phyloP scores from a whole-genome alignment of 2,113 vertebrate genomes.

The Prietella phreatophila region DNA sequence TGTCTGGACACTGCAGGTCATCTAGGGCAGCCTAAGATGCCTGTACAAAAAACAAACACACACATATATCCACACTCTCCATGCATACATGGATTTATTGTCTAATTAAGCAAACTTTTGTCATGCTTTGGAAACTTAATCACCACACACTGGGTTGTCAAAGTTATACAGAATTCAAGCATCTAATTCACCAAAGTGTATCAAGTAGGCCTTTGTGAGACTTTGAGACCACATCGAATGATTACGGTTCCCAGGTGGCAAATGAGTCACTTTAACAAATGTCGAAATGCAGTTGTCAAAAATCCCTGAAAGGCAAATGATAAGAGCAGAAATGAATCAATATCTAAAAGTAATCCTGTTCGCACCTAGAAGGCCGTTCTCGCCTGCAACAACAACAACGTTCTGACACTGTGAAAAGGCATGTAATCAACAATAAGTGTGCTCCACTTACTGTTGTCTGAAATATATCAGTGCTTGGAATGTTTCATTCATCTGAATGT shows the following conservation, averaged over 20 bases:
- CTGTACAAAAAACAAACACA: constrained; percentile 10
- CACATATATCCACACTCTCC: background rate
- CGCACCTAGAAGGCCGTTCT: constrained; percentile 41
- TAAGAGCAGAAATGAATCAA: constrained; percentile 49
- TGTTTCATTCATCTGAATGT: constrained; percentile 62
- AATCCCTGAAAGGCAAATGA: constrained; percentile 35
- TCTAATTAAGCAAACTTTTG: constrained; percentile 1
- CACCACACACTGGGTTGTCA: background rate
- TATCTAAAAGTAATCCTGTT: constrained; percentile 46
- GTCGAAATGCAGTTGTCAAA: constrained; percentile 39
- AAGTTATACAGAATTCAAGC: background rate
- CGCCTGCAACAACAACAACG: background rate
- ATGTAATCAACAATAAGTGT: constrained; percentile 52
- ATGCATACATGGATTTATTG: background rate
- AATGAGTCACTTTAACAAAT: constrained; percentile 46
- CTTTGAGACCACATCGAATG: background rate
- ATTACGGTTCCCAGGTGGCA: constrained; percentile 19
- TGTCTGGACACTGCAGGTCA: constrained; percentile 47
- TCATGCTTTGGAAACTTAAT: background rate
- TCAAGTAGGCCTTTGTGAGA: constrained; percentile 2
- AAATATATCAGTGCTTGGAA: constrained; percentile 52
- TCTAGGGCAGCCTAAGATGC: constrained; percentile 17
- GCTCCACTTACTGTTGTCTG: constrained; percentile 47
- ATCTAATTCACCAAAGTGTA: background rate
- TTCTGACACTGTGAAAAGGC: constrained; percentile 48